Percentiles rank a stretch among this genome's conserved stretches.
phyloP scores from a whole-genome alignment of 2,888 invertebrate genomes.

The Agrotis segetum region DNA sequence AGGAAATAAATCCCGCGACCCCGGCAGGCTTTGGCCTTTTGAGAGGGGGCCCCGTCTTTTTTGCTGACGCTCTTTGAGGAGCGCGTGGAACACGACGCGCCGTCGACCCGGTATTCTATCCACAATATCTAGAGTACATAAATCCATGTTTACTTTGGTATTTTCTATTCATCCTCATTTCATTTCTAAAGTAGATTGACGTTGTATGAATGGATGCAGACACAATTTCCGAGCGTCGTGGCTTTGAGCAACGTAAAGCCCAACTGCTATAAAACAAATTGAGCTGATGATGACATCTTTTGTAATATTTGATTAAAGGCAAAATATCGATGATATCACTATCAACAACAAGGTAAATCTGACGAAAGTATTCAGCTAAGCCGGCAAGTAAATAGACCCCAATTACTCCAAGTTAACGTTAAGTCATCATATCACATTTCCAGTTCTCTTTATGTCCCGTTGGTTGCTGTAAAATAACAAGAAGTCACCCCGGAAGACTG shows the following conservation, averaged over 20 bases:
- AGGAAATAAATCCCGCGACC: too few species aligned
- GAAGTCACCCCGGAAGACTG: constrained; percentile 18
- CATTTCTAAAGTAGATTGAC: not conserved
- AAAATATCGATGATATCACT: not conserved
- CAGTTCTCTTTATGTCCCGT: not conserved
- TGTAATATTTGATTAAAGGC: not conserved
- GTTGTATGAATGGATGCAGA: not conserved
- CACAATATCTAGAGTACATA: too few species aligned
- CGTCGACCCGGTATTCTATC: too few species aligned
- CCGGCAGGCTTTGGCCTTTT: too few species aligned
- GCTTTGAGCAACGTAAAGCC: not conserved
- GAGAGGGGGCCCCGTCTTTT: too few species aligned
- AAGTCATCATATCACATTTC: not conserved
- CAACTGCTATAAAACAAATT: not conserved
- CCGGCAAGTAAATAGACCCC: not conserved
- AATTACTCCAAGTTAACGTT: not conserved
- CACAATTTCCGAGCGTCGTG: not conserved
- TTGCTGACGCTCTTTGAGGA: too few species aligned
- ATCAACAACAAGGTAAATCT: not conserved
- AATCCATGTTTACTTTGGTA: too few species aligned
- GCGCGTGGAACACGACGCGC: too few species aligned
- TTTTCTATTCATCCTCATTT: too few species aligned
- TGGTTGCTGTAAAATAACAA: not conserved
- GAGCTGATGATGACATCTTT: not conserved
- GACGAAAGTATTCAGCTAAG: not conserved